These are phyloP conservation scores for Cheirogaleus major DNA, from an alignment of 2,797 vertebrate species.

Conservation along the genomic window DNA sequence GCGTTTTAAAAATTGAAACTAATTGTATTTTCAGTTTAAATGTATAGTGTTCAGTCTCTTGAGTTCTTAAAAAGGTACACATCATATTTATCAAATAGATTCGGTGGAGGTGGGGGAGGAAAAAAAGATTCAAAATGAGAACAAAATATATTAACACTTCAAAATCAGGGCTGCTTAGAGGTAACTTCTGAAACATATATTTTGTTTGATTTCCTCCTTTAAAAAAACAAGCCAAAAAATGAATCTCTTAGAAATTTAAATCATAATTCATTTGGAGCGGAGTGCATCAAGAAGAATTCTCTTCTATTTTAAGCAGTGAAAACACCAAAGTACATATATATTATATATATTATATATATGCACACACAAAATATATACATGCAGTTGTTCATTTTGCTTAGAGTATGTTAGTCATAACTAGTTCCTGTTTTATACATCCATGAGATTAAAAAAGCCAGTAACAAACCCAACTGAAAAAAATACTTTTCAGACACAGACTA, in stretches of 20 bases:
- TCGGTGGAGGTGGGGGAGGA: neutral
- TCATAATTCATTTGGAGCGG: slow-evolving; percentile 48
- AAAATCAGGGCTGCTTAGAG: slow-evolving; percentile 17
- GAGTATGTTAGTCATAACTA: slow-evolving; percentile 62
- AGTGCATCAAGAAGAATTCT: neutral
- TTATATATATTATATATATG: neutral
- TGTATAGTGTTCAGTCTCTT: neutral
- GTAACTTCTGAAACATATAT: neutral
- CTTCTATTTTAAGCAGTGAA: slow-evolving; percentile 22
- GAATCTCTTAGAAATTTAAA: slow-evolving; percentile 43
- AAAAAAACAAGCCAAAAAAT: neutral
- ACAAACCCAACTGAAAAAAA: slow-evolving; percentile 47
- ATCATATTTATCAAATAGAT: slow-evolving; percentile 35
- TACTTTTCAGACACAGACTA: slow-evolving; percentile 55
- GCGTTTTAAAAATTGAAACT: slow-evolving; percentile 26
- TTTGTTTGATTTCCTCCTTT: neutral
- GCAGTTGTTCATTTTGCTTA: slow-evolving; percentile 35
- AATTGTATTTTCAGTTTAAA: slow-evolving; percentile 49
- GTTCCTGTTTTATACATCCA: slow-evolving; percentile 62
- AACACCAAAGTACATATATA: neutral
- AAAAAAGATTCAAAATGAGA: slow-evolving; percentile 52
- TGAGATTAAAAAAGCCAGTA: slow-evolving; percentile 75
- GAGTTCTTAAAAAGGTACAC: slow-evolving; percentile 29
- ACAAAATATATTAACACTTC: slow-evolving; percentile 45
- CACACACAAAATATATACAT: neutral